These are phyloP conservation scores for Oscheius onirici DNA, from an alignment of 2,888 invertebrate genomes.

Conservation along the genomic window DNA sequence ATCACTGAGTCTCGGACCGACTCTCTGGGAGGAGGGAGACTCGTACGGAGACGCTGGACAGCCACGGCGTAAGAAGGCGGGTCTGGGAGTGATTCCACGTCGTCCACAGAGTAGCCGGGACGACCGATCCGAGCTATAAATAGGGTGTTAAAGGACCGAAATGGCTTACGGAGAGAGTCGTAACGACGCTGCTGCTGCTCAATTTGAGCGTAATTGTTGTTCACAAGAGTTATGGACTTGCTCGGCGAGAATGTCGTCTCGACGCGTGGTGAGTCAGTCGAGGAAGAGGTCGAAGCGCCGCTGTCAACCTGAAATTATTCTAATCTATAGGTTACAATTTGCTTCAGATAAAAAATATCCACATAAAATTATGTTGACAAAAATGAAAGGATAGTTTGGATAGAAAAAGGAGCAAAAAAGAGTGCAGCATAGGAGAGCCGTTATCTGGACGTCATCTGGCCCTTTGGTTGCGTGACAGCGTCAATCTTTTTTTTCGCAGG, in stretches of 20 bases:
- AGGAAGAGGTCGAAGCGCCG: constrained; percentile 51
- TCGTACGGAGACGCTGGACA: constrained; percentile 42
- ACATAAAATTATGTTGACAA: no score
- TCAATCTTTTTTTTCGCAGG: constrained; percentile 1
- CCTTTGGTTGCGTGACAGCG: constrained; percentile 19
- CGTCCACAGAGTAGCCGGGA: constrained; percentile 46
- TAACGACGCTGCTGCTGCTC: constrained; percentile 23
- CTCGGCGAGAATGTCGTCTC: constrained; percentile 20
- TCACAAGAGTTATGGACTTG: constrained; percentile 16
- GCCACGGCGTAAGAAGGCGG: constrained; percentile 57
- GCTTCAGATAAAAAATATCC: no score
- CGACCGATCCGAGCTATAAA: constrained; percentile 33
- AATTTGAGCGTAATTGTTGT: constrained; percentile 26
- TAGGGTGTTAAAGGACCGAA: neutral
- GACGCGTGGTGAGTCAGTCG: constrained; percentile 10
- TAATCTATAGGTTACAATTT: no score
- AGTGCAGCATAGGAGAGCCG: neutral
- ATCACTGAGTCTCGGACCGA: constrained; percentile 54
- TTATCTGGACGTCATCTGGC: constrained; percentile 16
- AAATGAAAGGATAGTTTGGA: no score
- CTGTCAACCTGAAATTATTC: constrained; percentile 44
- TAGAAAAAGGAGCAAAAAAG: constrained; percentile 3
- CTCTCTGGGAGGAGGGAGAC: constrained; percentile 35
- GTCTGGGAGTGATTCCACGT: constrained; percentile 46
- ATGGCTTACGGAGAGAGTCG: constrained; percentile 33